A percentile compares a stretch with the other conserved stretches of the same genome.
Conservation (phyloP, 2,888 invertebrate species). For the Elgonia sp. region DNA sequence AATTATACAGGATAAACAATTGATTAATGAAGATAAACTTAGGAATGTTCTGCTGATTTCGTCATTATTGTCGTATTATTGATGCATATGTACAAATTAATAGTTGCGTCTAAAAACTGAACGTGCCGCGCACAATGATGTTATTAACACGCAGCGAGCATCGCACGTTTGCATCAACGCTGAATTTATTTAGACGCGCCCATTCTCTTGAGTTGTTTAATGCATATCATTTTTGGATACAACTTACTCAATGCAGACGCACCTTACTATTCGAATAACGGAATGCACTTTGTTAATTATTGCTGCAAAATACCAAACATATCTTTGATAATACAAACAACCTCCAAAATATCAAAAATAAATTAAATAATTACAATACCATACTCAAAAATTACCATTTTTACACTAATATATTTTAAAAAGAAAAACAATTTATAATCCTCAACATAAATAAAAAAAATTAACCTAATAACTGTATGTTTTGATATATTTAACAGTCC, state of each 20-base stretch:
- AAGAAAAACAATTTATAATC: too few relatives aligned
- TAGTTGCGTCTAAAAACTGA: conserved; percentile 37
- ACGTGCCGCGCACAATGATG: conserved; percentile 38
- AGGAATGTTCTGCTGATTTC: not conserved
- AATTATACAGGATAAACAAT: not conserved
- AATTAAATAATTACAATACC: too few relatives aligned
- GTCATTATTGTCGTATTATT: conserved; percentile 27
- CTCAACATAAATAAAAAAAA: too few relatives aligned
- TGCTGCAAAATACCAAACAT: too few relatives aligned
- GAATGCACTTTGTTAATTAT: conserved; percentile 10
- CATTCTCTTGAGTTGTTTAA: conserved; percentile 54
- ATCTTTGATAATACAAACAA: too few relatives aligned
- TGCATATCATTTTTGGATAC: conserved; percentile 61
- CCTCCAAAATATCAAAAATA: too few relatives aligned
- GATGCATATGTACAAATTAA: conserved; percentile 43
- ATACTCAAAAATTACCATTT: too few relatives aligned
- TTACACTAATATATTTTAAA: too few relatives aligned
- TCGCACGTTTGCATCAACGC: conserved; percentile 62
- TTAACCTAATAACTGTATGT: too few relatives aligned
- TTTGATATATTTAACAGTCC: too few relatives aligned
- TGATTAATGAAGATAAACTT: not conserved
- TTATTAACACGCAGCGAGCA: conserved; percentile 67
- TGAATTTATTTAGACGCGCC: conserved; percentile 66
- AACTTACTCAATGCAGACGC: conserved; percentile 52
- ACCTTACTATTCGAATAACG: conserved; percentile 23